Base-by-base conservation (phyloP, 1,140 invertebrate genomes). In the Heterodera schachtii region DNA sequence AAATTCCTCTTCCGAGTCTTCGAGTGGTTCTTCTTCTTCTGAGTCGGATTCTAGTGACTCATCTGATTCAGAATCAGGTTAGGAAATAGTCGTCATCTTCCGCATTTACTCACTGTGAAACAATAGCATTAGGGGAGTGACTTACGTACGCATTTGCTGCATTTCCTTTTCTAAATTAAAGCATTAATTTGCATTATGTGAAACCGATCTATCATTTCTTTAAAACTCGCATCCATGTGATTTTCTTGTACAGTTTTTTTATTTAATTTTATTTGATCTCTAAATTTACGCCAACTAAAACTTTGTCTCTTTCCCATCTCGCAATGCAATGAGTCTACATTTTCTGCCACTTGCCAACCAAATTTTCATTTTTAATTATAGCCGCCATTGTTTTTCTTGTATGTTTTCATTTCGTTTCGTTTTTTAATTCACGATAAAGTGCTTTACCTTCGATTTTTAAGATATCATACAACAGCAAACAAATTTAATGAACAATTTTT, bases 31-130 rank as follows among this genome's bases (percentile, higher is more conserved):
- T 41, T 87, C 86, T 9, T 87, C 85, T 13, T 87, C 86, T 9
- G 85, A 84, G 52, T 85, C 83, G 31, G 83, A 81, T 49, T 87
- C 86, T 43, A 81, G 74, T 80, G 84, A 85, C 77, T 85, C 84
- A 16, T 87, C 86, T 47, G 85, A 86, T 82, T 81, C 81, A 57
- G 85, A 87, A 82, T 86, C 86, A 87, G 86, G 84, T 85, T 85
- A 85, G 84, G 49, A 41, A 46, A 71, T 31, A 31, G 31, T 31
- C 31, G 31, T 31, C 19, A 21, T 64, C 57, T 64, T 64, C 57
- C 19, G 79, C 31, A 11, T 21, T 19, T 7, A 80, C 43, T 41
- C 7, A 44, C 79, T 46, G 43, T 80, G 49, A 57, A 73, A 67
- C 43, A 71, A 0, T 78, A 60, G 19, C 76, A 52, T 5, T 64